Percentiles rank a stretch among this genome's conserved stretches.
phyloP scores from a whole-genome alignment of 2,797 vertebrate species.

The Alexandromys oeconomus region DNA sequence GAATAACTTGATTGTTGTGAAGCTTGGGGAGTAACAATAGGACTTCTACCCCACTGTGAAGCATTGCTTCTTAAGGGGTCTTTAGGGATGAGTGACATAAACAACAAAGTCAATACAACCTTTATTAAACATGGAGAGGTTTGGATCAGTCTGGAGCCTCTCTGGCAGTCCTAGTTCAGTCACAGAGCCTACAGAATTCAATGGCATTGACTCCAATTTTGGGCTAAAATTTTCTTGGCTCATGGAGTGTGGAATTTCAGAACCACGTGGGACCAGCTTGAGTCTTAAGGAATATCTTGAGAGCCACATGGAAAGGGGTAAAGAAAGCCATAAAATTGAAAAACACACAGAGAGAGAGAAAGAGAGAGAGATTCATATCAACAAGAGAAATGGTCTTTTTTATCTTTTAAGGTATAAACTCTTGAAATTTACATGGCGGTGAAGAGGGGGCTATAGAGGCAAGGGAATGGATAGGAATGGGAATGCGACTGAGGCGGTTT shows the following conservation, averaged over 20 bases:
- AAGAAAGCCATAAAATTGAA: background rate
- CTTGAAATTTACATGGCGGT: background rate
- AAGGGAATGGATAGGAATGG: background rate
- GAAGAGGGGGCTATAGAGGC: background rate
- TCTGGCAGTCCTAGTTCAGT: background rate
- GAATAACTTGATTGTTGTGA: constrained; percentile 16
- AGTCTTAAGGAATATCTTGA: background rate
- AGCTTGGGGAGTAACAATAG: background rate
- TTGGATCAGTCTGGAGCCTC: background rate
- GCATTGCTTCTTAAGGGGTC: background rate
- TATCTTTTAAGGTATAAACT: background rate
- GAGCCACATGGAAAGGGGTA: background rate
- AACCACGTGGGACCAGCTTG: background rate
- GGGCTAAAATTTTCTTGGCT: background rate
- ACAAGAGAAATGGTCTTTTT: background rate
- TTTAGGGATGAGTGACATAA: background rate
- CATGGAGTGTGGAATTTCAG: background rate
- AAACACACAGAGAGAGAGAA: background rate
- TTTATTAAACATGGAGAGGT: background rate
- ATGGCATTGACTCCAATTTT: background rate
- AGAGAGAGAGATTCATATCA: background rate
- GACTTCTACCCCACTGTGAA: background rate
- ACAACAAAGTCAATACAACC: background rate
- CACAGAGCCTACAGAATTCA: background rate
- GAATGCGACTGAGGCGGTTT: background rate